Percentiles rank a stretch among this genome's conserved stretches.
These are phyloP conservation scores for Sycophila sp. DNA, from an alignment of 1,140 invertebrate species.

Conservation along the genomic window DNA sequence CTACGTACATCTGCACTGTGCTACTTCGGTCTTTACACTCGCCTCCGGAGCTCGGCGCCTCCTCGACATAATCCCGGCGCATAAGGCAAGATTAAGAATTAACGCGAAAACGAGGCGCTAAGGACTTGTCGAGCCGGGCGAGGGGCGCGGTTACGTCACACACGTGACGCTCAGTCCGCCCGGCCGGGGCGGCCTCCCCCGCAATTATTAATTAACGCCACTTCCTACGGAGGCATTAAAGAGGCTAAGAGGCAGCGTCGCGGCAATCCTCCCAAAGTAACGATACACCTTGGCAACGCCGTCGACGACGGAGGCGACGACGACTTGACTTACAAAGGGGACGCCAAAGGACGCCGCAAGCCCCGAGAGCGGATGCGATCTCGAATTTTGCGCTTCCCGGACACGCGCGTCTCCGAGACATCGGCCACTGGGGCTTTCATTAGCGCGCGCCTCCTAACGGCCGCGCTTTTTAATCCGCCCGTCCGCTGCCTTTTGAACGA, in stretches of 20 bases:
- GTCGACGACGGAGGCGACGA: not conserved
- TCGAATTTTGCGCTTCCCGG: not conserved
- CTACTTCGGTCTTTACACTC: too few species aligned
- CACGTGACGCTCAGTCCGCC: conserved; percentile 43
- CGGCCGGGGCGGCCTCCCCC: conserved; percentile 51
- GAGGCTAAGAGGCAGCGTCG: conserved; percentile 60
- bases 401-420: not conserved
- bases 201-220: conserved; percentile 67
- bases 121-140: not conserved
- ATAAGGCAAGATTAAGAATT: conserved; percentile 27
- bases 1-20: too few species aligned
- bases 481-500: too few species aligned
- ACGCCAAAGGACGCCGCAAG: not conserved
- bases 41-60: not conserved
- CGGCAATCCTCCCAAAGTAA: conserved; percentile 54
- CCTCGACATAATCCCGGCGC: not conserved
- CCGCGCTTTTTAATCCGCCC: too few species aligned
- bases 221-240: conserved; percentile 60
- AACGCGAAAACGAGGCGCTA: conserved; percentile 8
- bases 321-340: conserved; percentile 56
- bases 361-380: not conserved
- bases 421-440: not conserved
- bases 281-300: conserved; percentile 61
- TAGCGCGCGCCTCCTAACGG: not conserved
- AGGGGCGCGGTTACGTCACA: conserved; percentile 24